Conservation (phyloP, 2,797 vertebrate species). For the Pterois miles region DNA sequence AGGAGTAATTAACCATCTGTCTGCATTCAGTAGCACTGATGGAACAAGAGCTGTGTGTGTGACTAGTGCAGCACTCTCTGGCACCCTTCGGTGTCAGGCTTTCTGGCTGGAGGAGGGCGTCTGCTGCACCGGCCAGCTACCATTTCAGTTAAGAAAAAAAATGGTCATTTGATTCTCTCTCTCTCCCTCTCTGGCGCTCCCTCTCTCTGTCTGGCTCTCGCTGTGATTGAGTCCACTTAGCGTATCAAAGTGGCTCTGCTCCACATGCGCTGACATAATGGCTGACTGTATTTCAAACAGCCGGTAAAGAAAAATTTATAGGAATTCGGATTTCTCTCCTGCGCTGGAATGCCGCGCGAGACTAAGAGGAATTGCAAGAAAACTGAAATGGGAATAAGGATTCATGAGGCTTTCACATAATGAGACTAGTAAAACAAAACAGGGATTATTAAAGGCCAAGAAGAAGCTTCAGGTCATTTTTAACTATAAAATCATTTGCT, state of each 20-base stretch:
- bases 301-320: slow-evolving; percentile 18
- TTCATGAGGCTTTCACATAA: slow-evolving; percentile 18
- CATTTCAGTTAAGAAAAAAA: slow-evolving; percentile 46
- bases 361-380: slow-evolving; percentile 13
- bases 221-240: slow-evolving; percentile 69
- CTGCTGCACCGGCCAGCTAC: slow-evolving; percentile 56
- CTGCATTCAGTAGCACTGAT: slow-evolving; percentile 57
- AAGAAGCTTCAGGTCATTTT: not conserved
- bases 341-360: not conserved
- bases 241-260: slow-evolving; percentile 49
- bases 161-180: slow-evolving; percentile 45
- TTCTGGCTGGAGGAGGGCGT: slow-evolving; percentile 61
- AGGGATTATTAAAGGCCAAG: slow-evolving; percentile 1
- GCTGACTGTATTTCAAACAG: slow-evolving; percentile 49
- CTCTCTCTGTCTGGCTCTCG: slow-evolving; percentile 29
- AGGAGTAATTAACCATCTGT: slow-evolving; percentile 71
- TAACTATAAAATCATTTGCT: not conserved
- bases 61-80: slow-evolving; percentile 50
- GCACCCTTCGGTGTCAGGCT: slow-evolving; percentile 59
- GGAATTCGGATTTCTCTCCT: slow-evolving; percentile 17
- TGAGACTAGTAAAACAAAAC: slow-evolving; percentile 11
- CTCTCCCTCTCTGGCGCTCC: not conserved
- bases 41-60: slow-evolving; percentile 45
- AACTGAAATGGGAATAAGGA: slow-evolving; percentile 3
- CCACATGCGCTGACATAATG: slow-evolving; percentile 60